Evolutionary conservation across 2,888 invertebrate species (phyloP), one percentile per base, ranked within the genome.

Genomic region (Lamellibrachia satsuma): DNA sequence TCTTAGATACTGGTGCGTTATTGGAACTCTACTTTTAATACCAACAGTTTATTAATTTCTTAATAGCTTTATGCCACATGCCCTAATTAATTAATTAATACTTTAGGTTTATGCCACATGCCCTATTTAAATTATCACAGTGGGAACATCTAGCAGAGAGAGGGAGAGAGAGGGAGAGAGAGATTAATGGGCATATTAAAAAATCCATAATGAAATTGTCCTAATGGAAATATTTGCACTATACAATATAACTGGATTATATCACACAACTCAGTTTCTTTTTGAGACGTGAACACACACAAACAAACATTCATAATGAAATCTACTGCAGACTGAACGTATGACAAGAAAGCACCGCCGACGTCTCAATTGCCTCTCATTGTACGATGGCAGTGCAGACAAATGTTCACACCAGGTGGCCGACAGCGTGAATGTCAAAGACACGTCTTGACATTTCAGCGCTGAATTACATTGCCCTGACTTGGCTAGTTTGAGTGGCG

Each of bases 361-460:
- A 75, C n/a, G 75, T 75, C 75, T 75, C 75, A 75, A 75, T 75
- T 75, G 75, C 6, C 22, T n/a, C n/a, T 75, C 75, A 22, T 75
- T 75, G 75, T 75, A 22, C 22, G 75, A 75, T n/a, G 22, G 22
- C 75, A 2, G 75, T 75, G 75, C 22, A 11, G 75, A 15, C 75
- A 75, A 75, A n/a, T 75, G 22, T 75, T 75, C 75, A 22, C 75
- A 75, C 75, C 75, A 75, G 75, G 75, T 75, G 75, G 75, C 75
- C 75, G 22, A 4, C 22, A 22, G 75, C 6, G 22, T 22, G 15
- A 75, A 75, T 75, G 75, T 75, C 75, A 75, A 6, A 15, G 15
- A 75, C 75, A 22, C 75, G 4, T 75, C 6, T 15, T 75, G 75
- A 75, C 75, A 75, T 75, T 75, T 22, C n/a, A 6, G 75, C 6